Conservation (phyloP, 2,113 vertebrate species). For the Psittacula cyanocephala region DNA sequence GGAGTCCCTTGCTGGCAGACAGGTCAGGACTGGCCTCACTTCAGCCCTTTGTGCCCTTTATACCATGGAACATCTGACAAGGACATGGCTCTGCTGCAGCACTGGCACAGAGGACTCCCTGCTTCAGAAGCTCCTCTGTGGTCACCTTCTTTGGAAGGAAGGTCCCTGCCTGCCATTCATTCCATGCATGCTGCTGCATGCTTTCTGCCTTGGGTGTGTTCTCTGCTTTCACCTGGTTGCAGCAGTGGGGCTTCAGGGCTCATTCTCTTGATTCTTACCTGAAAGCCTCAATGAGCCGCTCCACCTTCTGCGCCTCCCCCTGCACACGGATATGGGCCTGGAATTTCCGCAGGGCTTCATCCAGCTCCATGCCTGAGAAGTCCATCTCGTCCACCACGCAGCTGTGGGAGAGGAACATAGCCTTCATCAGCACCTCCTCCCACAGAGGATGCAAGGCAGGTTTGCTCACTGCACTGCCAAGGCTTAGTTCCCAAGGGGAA, state of each 20-base stretch:
- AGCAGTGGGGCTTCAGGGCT: not conserved
- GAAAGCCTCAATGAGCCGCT: constrained; percentile 98
- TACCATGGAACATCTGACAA: not conserved
- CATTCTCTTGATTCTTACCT: constrained; percentile 76
- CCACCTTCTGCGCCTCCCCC: constrained; percentile 98
- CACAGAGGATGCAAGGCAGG: rapidly evolving
- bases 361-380: constrained; percentile 96
- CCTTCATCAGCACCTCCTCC: not conserved
- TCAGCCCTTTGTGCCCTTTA: not conserved
- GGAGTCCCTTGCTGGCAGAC: not conserved
- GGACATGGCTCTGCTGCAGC: not conserved
- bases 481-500: not conserved
- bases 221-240: not conserved
- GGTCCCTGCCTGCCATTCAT: not conserved
- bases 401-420: constrained; percentile 66
- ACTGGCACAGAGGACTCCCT: not conserved
- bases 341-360: constrained; percentile 95
- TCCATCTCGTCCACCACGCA: constrained; percentile 99
- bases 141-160: not conserved
- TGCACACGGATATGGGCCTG: constrained; percentile 97
- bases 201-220: not conserved
- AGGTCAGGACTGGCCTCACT: not conserved
- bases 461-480: not conserved
- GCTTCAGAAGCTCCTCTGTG: not conserved
- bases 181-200: not conserved